Base-by-base conservation (phyloP, 2,888 invertebrate species). In the Iphiclides podalirius region DNA sequence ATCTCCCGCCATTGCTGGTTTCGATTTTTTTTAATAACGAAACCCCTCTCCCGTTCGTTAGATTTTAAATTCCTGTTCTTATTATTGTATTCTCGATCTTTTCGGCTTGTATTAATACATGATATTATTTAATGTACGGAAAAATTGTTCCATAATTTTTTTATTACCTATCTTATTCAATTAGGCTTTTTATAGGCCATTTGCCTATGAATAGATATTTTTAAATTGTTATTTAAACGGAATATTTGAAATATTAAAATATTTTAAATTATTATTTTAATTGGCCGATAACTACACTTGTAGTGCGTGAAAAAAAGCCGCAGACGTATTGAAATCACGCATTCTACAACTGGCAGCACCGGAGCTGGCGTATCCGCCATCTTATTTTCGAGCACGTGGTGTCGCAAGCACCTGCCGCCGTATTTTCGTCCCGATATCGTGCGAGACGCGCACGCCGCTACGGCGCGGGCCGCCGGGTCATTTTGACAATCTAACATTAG, bases 401-500 rank as follows among this genome's bases (percentile, higher is more conserved):
- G 56, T 54, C 52, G 53, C 63, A 64, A 51, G 62, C 76, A 74
- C 75, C 79, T 77, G 71, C 67, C 63, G 59, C 54, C 63, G 66
- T 83, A 84, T 84, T 81, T 84, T 75, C 59, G 74, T 75, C 70
- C 65, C 58, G 35, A 52, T 35, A 36, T 39, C 44, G 35, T 34
- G 52, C 62, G 72, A 76, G 81, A 81, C 77, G 70, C 69, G 79
- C 78, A 76, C 73, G 71, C 72, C 67, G 63, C 64, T n/a, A n/a
- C n/a, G n/a, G n/a, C n/a, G n/a, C n/a, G n/a, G n/a, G n/a, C 67
- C 71, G 64, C 61, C 66, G 59, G 63, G 82, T 79, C 82, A 75
- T 77, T 82, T 82, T 84, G 79, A 81, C 79, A 75, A 63, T 66
- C 72, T 64, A 68, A 69, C 75, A 81, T 80, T 75, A 75, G 69